Conservation (phyloP, 2,113 vertebrate genomes). For the Anas platyrhynchos region DNA sequence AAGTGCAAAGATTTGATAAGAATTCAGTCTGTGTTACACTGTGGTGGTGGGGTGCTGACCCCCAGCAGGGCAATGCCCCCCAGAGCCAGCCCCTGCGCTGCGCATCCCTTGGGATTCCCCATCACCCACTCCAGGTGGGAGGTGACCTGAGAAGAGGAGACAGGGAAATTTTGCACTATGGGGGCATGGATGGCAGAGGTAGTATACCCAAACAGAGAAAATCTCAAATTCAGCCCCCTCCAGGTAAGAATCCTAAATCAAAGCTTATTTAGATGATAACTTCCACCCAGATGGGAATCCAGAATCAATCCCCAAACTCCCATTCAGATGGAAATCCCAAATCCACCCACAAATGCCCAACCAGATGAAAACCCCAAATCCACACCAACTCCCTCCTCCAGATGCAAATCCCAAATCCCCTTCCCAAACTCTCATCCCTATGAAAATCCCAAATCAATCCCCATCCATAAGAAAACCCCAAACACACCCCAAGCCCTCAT, state of each 20-base stretch:
- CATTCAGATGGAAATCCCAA: background rate
- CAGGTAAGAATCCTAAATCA: background rate
- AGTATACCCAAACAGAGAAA: background rate
- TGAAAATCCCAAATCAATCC: background rate
- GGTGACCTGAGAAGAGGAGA: background rate
- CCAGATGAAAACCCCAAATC: background rate
- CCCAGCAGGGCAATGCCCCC: background rate
- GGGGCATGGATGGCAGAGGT: too few relatives aligned
- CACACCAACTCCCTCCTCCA: background rate
- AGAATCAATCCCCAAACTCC: background rate
- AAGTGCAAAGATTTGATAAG: background rate
- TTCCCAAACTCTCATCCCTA: background rate
- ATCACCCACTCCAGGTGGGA: background rate
- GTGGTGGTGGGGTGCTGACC: background rate
- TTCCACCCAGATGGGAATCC: background rate
- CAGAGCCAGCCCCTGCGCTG: accelerated
- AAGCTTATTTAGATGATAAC: background rate
- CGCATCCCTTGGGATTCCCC: background rate
- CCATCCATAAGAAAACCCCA: background rate
- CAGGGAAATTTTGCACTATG: background rate
- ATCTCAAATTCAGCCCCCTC: background rate
- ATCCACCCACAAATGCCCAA: background rate
- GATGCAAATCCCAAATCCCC: background rate
- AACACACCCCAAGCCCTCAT: background rate
- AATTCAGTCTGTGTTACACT: background rate